Base-by-base conservation (phyloP, 2,888 invertebrate species). In the Acrobasis repandana region DNA sequence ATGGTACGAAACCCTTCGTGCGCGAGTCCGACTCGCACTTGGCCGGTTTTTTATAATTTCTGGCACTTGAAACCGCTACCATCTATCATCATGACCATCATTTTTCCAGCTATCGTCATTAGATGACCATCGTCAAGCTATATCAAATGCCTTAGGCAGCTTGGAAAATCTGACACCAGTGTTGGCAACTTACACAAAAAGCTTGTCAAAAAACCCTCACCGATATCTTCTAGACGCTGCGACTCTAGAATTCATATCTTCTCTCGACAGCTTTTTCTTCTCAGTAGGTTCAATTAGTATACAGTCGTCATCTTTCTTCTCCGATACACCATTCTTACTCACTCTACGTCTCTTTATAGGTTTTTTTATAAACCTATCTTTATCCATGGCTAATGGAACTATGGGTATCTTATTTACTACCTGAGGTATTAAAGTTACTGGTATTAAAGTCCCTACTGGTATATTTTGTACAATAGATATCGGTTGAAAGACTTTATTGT, bases 171-270 rank as follows among this genome's bases (percentile, higher is more conserved):
- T 20, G 20, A 20, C 20, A 20, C 20, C 4, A 20, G 20, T 20
- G 2, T 3, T 4, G 20, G 20, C 20, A 2, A 20, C 20, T 20
- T 20, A 20, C 20, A 20, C 20, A 4, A 20, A 20, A 20, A 20
- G 20, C 20, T 20, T n/a, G 11, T 0, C 3, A 11, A 43, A 43
- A 43, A 14, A n/a, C 2, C 4, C 61, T 60, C 68, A 83, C 82
- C 82, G 81, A 54, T 85, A 85, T 74, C 85, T 68, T 60, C 80
- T 85, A 0, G 91, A 89, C 3, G 90, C 90, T 0, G 88, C 90
- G 5, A 80, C 79, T 56, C 82, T 74, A 15, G 80, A 80, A 18
- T 84, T 80, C 46, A 82, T 65, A 9, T 78, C 75, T 28, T 64
- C 65, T 65, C 2, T 66, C 1, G 61, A 60, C 34, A 63, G 58